Base-by-base conservation (phyloP, 2,888 invertebrate genomes). In the Pyrrhosoma nymphula region DNA sequence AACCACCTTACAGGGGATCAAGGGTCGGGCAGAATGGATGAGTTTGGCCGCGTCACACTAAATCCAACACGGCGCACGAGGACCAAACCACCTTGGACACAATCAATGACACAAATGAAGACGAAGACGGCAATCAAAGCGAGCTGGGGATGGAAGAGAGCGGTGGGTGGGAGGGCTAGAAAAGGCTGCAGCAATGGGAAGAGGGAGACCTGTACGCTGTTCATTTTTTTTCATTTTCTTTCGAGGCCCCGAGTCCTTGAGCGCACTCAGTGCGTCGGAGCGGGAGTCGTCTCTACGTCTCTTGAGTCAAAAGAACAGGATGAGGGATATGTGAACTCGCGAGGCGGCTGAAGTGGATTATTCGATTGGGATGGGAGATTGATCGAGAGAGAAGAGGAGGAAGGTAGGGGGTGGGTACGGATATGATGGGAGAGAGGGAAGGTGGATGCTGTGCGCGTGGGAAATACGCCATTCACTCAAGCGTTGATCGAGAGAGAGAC, bases 41-140 rank as follows among this genome's bases (percentile, higher is more conserved):
- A 82, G 30, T 82, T 82, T n/a, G 82, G 82, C n/a, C 69, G n/a
- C n/a, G 69, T 69, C 69, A 69, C 82, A 82, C 82, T 30, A 82
- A 82, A 35, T 82, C 82, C 82, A 10, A 35, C 26, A 16, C 30
- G 35, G 16, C 1, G 82, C 12, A 16, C 30, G 82, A 10, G 35
- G 82, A 35, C 30, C 14, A 35, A 82, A 35, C 82, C 82, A 26
- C 26, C 82, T 35, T 82, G 82, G 82, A 35, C 82, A 82, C 82
- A 82, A 82, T 82, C 82, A 82, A 82, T 35, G 26, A 26, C 20
- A 91, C 63, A 63, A 91, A 91, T 35, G 63, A 63, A 23, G 91
- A 91, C 39, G 16, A 39, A 47, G 23, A 91, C 26, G 35, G 39
- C 18, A 60, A 56, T 35, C 30, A 60, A 30, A 14, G 20, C 18